Evolutionary conservation across 2,113 vertebrate species (phyloP), one percentile per base, ranked within the genome.

Genomic region (Corythoichthys haematopterus): DNA sequence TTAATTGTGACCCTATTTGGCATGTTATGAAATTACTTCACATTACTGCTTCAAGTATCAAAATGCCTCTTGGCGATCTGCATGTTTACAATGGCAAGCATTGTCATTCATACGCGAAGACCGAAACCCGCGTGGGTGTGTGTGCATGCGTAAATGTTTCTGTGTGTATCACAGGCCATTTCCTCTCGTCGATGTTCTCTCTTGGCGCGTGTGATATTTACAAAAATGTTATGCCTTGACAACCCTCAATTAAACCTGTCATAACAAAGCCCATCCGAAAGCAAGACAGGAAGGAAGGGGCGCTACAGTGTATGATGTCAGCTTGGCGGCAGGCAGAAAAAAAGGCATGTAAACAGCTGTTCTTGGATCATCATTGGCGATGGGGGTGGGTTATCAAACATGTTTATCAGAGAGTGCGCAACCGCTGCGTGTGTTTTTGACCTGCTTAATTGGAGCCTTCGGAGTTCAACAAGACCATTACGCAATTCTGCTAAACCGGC

Each of bases 191-290:
- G 89, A 85, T 82, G 76, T 80, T 89, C 83, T 85, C 81, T 89
- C 81, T 85, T 89, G 90, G 88, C 90, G 87, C 80, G 85, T 84
- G 85, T 89, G 80, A 88, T 92, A 93, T 92, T 91, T 91, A 89
- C 85, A 89, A 84, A 91, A 90, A 89, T 90, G 85, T 88, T 90
- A 88, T 82, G 83, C 81, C 80, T 82, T 91, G 91, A 93, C 92
- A 92, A 86, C 89, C 85, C 85, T 80, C 89, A 92, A 93, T 93
- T 93, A 92, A 88, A 91, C 91, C 77, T 92, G 91, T 91, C 91
- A 92, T 91, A 91, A 92, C 90, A 92, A 82, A 87, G 82, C 85
- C 84, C 86, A 88, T 90, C 86, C 78, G 84, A 82, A 80, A 80
- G 84, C 78, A 85, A 88, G 84, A 90, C 86, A 89, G 87, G 85